Conservation (phyloP, 2,888 invertebrate species). For the Sturmia bella region DNA sequence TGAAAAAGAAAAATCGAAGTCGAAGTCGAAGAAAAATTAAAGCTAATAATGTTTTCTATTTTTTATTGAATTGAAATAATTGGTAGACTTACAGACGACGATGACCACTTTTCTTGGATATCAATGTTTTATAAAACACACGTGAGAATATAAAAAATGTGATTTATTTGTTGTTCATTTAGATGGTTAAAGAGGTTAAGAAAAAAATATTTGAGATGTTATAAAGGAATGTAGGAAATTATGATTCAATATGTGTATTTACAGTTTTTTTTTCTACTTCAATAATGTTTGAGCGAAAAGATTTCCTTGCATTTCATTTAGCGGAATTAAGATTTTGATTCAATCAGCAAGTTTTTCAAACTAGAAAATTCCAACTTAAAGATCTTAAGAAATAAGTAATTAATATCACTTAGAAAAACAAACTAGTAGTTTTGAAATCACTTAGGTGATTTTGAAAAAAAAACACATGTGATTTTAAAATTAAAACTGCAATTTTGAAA, state of each 20-base stretch:
- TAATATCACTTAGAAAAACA: too few relatives aligned
- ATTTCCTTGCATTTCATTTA: too few relatives aligned
- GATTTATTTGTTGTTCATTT: constrained; percentile 34
- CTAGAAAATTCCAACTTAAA: too few relatives aligned
- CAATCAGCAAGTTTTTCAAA: too few relatives aligned
- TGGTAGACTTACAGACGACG: constrained; percentile 44
- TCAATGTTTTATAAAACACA: constrained; percentile 21
- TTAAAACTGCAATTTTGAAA: too few relatives aligned
- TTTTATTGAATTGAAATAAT: constrained; percentile 38
- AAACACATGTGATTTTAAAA: too few relatives aligned
- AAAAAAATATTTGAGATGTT: constrained; percentile 12
- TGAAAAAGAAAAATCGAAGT: not conserved
- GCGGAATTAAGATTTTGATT: too few relatives aligned
- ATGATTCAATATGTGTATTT: constrained; percentile 1
- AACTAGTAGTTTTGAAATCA: too few relatives aligned
- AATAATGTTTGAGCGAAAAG: not conserved
- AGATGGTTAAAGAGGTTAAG: constrained; percentile 22
- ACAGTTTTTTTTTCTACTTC: not conserved
- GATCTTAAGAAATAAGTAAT: too few relatives aligned
- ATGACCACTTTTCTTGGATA: constrained; percentile 26
- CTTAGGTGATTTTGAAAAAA: too few relatives aligned
- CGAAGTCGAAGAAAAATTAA: constrained; percentile 23
- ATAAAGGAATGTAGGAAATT: constrained; percentile 15
- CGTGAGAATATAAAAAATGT: constrained; percentile 40
- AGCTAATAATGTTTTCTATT: constrained; percentile 39